Evolutionary conservation across 2,797 vertebrate genomes (phyloP), one percentile per base, ranked within the genome.

Genomic region (Tinamus major): DNA sequence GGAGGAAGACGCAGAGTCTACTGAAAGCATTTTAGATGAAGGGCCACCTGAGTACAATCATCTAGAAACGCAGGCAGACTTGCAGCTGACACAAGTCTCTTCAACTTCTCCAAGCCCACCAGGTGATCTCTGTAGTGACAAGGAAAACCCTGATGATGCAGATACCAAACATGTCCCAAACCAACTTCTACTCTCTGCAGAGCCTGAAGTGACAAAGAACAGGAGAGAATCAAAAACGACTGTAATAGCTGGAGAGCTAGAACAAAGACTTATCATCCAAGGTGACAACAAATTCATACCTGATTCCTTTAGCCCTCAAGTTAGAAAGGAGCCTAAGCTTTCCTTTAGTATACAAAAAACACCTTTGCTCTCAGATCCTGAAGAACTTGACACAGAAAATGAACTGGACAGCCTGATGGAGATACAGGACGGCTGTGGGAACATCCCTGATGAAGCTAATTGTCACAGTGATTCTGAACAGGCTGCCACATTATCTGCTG

Each of bases 1-100:
- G 82, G 69, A 95, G 35, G 93, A 98, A 65, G 92, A 96, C 8
- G 94, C 62, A 75, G 96, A 98, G 74, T 80, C 95, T 49, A 91
- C 80, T n/a, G 97, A 98, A 92, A 96, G 96, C 92, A 95, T 95
- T 42, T 96, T 97, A 85, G 97, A 97, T 56, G 97, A 98, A 93
- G 97, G 97, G 26, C 79, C 95, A 75, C 61, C 93, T 46, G 96
- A 97, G 7, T 74, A 90, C 10, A 96, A 97, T 56, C 79, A 67
- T 68, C 78, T 58, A 63, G 87, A 96, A 91, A 90, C 87, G 4
- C 68, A 84, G 1, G 1, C 13, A 65, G 95, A 97, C 67, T 85
- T 70, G 56, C 92, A 96, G 24, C 26, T 96, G 13, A 93, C 96
- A 56, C 94, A 97, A 15, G 78, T 97, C 55, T 97, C 85, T 67